phyloP scores from a whole-genome alignment of 2,797 vertebrate species.

The Knipowitschia caucasica region DNA sequence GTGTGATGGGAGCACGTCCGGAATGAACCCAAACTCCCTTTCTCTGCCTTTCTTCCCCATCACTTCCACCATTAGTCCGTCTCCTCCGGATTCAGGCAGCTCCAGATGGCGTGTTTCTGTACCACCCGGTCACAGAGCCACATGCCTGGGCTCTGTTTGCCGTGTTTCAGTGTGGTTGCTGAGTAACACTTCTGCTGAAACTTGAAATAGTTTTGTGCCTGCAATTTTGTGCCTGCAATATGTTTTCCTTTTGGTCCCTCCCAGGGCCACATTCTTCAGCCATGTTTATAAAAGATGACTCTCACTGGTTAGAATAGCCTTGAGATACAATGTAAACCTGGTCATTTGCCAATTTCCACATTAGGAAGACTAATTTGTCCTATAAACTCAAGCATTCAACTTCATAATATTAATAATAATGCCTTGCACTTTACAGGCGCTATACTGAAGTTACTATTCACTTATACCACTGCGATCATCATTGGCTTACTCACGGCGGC shows the following conservation, averaged over 20 bases:
- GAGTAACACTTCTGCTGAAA: slow-evolving; percentile 56
- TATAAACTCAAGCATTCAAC: slow-evolving; percentile 34
- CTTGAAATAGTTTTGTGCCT: slow-evolving; percentile 46
- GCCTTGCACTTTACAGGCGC: too few relatives aligned
- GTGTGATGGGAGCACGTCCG: slow-evolving; percentile 48
- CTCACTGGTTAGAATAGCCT: slow-evolving; percentile 25
- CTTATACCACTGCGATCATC: too few relatives aligned
- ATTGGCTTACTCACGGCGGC: too few relatives aligned
- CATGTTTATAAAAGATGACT: slow-evolving; percentile 26
- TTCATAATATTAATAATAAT: too few relatives aligned
- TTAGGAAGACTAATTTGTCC: slow-evolving; percentile 29
- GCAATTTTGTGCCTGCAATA: slow-evolving; percentile 49
- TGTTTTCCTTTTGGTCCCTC: slow-evolving; percentile 16
- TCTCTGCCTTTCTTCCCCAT: slow-evolving; percentile 17
- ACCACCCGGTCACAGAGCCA: slow-evolving; percentile 25
- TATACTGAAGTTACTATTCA: too few relatives aligned
- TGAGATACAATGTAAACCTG: slow-evolving; percentile 30
- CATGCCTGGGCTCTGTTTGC: slow-evolving; percentile 47
- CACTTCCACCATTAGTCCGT: slow-evolving; percentile 19
- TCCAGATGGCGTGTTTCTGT: slow-evolving; percentile 57
- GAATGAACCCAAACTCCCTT: slow-evolving; percentile 22
- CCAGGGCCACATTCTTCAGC: slow-evolving; percentile 17
- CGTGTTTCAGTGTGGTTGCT: slow-evolving; percentile 48
- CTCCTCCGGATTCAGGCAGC: slow-evolving; percentile 15
- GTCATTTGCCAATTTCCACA: slow-evolving; percentile 37